Evolutionary conservation across 2,888 invertebrate genomes (phyloP), one percentile per base, ranked within the genome.

Genomic region (Ditula angustiorana): DNA sequence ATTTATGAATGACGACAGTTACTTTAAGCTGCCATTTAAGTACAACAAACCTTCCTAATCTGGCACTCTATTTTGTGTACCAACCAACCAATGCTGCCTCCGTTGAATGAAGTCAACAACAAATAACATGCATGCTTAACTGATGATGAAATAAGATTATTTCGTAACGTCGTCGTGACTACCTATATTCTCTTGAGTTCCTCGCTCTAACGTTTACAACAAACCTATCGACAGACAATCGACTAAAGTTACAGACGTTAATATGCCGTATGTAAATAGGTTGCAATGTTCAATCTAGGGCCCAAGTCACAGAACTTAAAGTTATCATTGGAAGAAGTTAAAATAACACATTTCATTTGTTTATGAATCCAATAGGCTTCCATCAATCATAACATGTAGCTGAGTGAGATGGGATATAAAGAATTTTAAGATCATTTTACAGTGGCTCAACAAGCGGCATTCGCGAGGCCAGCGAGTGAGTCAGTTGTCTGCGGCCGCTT

Each of bases 391-490:
- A n/a, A n/a, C n/a, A n/a, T n/a, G n/a, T n/a, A n/a, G n/a, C n/a
- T n/a, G n/a, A n/a, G n/a, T n/a, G n/a, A n/a, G n/a, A n/a, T n/a
- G n/a, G n/a, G n/a, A n/a, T n/a, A n/a, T n/a, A n/a, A n/a, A n/a
- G n/a, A 47, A 30, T 30, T 44, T 23, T 33, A 47, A 47, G 30
- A 41, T 30, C 13, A 30, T 63, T 19, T 28, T 37, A 47, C 53
- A 19, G 26, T 30, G 52, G 71, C 74, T 62, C 58, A 63, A 53
- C 57, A 67, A 59, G 61, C 67, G 19, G 72, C 64, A 72, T 75
- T 78, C 75, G 77, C 77, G 77, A 83, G 78, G 83, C 86, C 87
- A 88, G 78, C 88, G 88, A 87, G 87, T 86, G 84, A 86, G 75
- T 83, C 85, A 82, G 83, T 82, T 41, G 83, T 80, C 83, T 74